Evolutionary conservation across 2,797 vertebrate species (phyloP).

Genomic region (Anas bernieri): DNA sequence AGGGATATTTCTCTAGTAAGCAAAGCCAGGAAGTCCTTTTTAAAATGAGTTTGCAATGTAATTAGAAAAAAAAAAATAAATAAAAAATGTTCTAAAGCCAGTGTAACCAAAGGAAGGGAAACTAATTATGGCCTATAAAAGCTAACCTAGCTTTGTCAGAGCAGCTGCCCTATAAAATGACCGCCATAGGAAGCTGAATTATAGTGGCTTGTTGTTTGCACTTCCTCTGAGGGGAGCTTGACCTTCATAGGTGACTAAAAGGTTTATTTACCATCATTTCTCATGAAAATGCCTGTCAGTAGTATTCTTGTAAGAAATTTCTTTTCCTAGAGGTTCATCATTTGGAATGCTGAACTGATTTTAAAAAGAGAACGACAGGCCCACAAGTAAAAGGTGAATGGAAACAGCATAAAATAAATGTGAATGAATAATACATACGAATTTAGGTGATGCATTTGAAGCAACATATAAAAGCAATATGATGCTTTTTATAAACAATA

Average conservation of each 20-base stretch:
- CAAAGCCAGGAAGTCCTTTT: neutral
- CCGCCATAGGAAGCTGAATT: neutral
- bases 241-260: neutral
- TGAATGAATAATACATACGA: neutral
- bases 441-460: neutral
- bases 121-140: neutral
- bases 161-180: neutral
- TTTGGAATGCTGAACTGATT: neutral
- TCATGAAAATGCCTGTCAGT: neutral
- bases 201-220: neutral
- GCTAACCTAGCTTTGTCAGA: neutral
- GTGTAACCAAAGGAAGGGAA: neutral
- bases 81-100: neutral
- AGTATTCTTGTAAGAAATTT: neutral
- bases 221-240: neutral
- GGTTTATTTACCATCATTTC: neutral
- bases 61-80: neutral
- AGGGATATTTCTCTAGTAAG: neutral
- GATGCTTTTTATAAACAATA: neutral
- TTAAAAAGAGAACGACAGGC: neutral
- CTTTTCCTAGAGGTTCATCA: neutral
- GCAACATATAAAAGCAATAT: neutral
- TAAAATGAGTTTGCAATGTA: neutral
- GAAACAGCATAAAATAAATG: neutral
- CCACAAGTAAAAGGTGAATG: neutral